Evolutionary conservation across 2,888 invertebrate species (phyloP), one percentile per base, ranked within the genome.

Genomic region (Perizoma affinitatum): DNA sequence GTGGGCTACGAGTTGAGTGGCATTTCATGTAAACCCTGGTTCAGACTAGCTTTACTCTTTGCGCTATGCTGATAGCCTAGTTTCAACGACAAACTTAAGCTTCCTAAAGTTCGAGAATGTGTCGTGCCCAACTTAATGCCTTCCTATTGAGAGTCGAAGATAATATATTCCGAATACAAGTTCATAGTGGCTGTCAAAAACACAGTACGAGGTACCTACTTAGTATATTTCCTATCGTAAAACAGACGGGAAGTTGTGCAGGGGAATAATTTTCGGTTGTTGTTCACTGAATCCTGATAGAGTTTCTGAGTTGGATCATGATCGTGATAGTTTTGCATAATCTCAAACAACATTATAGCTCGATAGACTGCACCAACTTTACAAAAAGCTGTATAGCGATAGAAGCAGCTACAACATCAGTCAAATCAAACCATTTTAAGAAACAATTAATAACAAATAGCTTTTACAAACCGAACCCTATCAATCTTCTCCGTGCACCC

Each of bases 31-130:
- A 1, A 38, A 38, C 7, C 6, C 38, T 38, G 38, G 38, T 38
- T 38, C 4, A 7, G 22, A 7, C 10, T 33, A 35, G 50, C 60
- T 61, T 38, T 44, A 40, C 11, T 35, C 1, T 46, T n/a, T 59
- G 4, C n/a, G 33, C 56, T 55, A 36, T 9, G 6, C 68, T 80
- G 80, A 87, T 87, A 88, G 81, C 87, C 86, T 82, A 88, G 83
- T 88, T 87, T 69, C 66, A 61, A 73, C 69, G 70, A 69, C 66
- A 63, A 80, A 83, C 79, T 85, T 79, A 67, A 67, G 76, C 76
- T 72, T 72, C 67, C 47, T 60, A 67, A 83, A 87, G 77, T 83
- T 80, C 74, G 76, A 76, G 84, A 82, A 82, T 86, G 79, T 87
- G 80, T 85, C 74, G 71, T 69, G 70, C 74, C 76, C 67, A 80